Base-by-base conservation (phyloP, 2,113 vertebrate genomes). In the Himantopus leucocephalus region DNA sequence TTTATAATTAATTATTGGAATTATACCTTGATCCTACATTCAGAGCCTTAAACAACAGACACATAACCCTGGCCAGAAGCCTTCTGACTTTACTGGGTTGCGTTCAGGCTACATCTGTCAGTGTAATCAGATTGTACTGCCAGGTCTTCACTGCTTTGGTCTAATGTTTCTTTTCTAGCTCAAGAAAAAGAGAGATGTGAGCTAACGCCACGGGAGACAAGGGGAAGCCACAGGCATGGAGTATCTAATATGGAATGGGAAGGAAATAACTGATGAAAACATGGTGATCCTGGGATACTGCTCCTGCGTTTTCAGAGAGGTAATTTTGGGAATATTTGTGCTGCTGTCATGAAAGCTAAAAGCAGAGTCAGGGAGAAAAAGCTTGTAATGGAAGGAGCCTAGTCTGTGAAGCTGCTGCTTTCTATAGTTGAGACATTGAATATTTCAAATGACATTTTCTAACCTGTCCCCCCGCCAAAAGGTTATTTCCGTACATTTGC, bases 1-100 rank as follows among this genome's bases (percentile, higher is more conserved):
- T 95, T 96, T 48, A 68, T 95, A 96, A 96, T 97, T 96, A 96
- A 96, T 97, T 97, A 70, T 83, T 73, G 45, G 92, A 92, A 56
- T 96, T 84, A 76, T 81, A 79, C 62, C 75, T 90, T 73, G 81
- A 83, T 92, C 71, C 74, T 87, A n/a, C 74, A 80, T 85, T 90
- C 80, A 76, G 66, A 76, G 76, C 41, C n/a, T 94, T 72, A 70
- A 81, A 93, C 66, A 92, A 39, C 45, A 91, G 84, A 41, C 47
- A 77, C 43, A 18, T 13, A n/a, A 10, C 26, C 59, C 59, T 85
- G 71, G 37, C 77, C 71, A 50, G 84, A 91, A 91, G 53, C 58
- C 41, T 87, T 50, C 41, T 90, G 66, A 52, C 48, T 67, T 76
- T 58, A 26, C 18, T 22, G 52, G 59, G 29, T 24, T 75, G 8